Evolutionary conservation across 2,113 vertebrate species (phyloP), one percentile per base, ranked within the genome.

Genomic region (Puffinus mauretanicus): DNA sequence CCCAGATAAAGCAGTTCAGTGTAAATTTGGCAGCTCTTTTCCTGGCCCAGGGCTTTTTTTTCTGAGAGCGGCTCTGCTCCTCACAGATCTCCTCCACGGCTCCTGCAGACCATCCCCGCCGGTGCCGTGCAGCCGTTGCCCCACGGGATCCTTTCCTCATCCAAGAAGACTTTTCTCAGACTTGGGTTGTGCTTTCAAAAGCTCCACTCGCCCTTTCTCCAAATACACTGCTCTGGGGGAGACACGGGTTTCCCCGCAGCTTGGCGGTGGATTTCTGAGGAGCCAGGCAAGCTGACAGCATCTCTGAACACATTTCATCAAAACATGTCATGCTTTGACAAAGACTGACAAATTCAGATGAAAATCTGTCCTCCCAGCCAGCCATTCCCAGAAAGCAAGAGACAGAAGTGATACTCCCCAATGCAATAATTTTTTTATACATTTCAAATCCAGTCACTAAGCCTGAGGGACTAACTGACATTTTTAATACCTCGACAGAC

Each of bases 311-410:
- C 81, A 13, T 79, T 32, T 57, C 73, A 89, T 94, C 95, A 91
- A 84, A 95, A 95, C 91, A 93, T 96, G 94, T 90, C 95, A 87
- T 47, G 61, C 89, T 72, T 81, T 58, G 77, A 96, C 96, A 97
- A 83, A 91, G 93, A 66, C 25, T 90, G 96, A 89, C 89, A 94
- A 82, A 94, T 36, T 78, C 93, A 65, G 5, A 24, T 85, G 81
- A 76, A 94, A 91, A 94, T 49, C 93, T 96, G 91, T 96, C 93
- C 96, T 96, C 95, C 94, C 93, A 88, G 80, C 82, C 95, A 94
- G 79, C 82, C 86, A 36, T 92, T 92, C 96, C 82, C 91, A 19
- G 91, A 47, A 77, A 91, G 89, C 76, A 93, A 61, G 64, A 95
- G 91, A 85, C 91, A 95, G 78, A 69, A 89, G 38, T 16, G 81